Conservation (phyloP, 2,888 invertebrate species). For the Athalia circularis region DNA sequence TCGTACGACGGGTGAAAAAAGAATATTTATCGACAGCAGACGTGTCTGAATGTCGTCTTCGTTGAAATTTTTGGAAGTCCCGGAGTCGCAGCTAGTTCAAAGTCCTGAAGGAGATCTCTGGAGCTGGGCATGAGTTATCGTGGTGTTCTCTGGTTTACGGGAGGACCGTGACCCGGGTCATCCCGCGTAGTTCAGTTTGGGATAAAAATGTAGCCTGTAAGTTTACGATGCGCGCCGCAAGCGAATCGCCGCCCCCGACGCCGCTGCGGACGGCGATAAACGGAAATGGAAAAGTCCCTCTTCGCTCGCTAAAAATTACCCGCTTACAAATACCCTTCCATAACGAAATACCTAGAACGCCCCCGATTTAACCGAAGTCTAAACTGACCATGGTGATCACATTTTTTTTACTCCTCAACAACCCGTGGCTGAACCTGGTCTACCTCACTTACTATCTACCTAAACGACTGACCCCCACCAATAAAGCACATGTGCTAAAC, state of each 20-base stretch:
- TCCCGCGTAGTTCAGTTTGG: conserved; percentile 30
- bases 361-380: conserved; percentile 9
- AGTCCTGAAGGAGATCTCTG: conserved; percentile 22
- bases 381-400: background rate
- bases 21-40: conserved; percentile 43
- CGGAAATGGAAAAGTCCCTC: conserved; percentile 40
- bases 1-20: conserved; percentile 19
- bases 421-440: background rate
- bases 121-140: conserved; percentile 39
- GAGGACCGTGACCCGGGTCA: conserved; percentile 35
- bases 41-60: conserved; percentile 16
- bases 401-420: background rate
- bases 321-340: no score
- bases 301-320: conserved; percentile 16
- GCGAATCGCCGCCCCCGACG: background rate
- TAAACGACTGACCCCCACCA: conserved; percentile 6
- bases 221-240: conserved; percentile 37
- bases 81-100: background rate
- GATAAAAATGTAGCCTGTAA: conserved; percentile 36
- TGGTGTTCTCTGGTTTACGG: conserved; percentile 41
- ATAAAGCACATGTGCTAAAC: conserved; percentile 39
- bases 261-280: conserved; percentile 9
- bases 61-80: conserved; percentile 1
- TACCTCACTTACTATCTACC: conserved; percentile 9
- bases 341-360: background rate